These are phyloP conservation scores for Danio tinwini DNA, from an alignment of 2,797 vertebrate species.

Conservation along the genomic window DNA sequence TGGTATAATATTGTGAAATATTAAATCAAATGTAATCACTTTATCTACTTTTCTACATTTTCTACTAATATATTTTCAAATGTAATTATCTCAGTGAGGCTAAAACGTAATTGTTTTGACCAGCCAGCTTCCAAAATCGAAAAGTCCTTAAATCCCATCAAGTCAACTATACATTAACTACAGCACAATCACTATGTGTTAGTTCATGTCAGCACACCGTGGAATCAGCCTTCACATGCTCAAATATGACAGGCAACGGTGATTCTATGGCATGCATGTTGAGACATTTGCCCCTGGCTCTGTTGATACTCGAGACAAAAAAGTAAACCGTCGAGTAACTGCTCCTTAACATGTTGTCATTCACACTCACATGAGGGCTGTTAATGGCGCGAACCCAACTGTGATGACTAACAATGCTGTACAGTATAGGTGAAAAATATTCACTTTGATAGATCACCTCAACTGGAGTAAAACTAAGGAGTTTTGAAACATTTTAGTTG, in stretches of 20 bases:
- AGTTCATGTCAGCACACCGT: neutral
- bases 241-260: conserved; percentile 19
- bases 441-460: neutral
- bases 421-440: neutral
- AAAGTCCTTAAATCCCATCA: neutral
- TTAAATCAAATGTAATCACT: too few species aligned
- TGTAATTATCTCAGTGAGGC: neutral
- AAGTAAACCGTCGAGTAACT: conserved; percentile 57
- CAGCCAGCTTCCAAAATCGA: neutral
- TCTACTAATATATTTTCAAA: neutral
- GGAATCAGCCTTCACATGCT: neutral
- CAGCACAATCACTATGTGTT: neutral
- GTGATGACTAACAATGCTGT: neutral
- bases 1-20: neutral
- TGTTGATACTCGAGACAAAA: conserved; percentile 62
- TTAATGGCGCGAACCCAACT: conserved; percentile 2
- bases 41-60: too few species aligned
- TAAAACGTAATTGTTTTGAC: neutral
- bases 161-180: neutral
- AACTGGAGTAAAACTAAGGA: neutral
- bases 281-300: conserved; percentile 53
- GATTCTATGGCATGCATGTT: conserved; percentile 52
- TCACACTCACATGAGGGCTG: conserved; percentile 38
- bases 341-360: conserved; percentile 38
- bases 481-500: neutral